Percentiles rank a stretch among this genome's conserved stretches.
Conservation (phyloP, 1,140 invertebrate species). For the Saccostrea cuccullata region DNA sequence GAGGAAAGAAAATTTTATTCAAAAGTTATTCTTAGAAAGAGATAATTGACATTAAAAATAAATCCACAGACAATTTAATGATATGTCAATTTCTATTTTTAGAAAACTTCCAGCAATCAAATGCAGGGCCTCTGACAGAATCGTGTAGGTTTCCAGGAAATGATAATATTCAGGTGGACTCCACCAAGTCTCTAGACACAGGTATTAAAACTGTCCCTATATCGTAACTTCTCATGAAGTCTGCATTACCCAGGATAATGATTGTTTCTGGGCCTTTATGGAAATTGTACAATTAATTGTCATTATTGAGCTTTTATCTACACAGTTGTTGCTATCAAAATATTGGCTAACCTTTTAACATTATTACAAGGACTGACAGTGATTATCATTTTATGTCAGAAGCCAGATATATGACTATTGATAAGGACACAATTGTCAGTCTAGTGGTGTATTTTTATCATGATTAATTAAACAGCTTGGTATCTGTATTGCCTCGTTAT, state of each 20-base stretch:
- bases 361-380: not conserved
- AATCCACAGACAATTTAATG: not conserved
- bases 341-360: not conserved
- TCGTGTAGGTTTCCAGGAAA: conserved; percentile 39
- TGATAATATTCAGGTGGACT: conserved; percentile 54
- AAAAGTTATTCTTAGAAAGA: not conserved
- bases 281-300: conserved; percentile 11
- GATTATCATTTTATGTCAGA: not conserved
- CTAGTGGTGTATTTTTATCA: not conserved
- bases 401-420: not conserved
- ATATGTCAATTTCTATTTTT: not conserved
- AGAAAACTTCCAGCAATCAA: conserved; percentile 48
- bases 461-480: not conserved
- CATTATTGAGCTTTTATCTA: conserved; percentile 16
- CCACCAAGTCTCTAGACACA: conserved; percentile 62
- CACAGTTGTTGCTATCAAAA: not conserved
- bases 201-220: conserved; percentile 57
- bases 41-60: not conserved
- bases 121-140: conserved; percentile 38
- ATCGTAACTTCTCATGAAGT: conserved; percentile 42
- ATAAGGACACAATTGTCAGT: not conserved
- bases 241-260: not conserved
- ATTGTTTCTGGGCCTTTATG: not conserved
- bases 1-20: not conserved
- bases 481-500: not conserved